Conservation (phyloP, 1,140 invertebrate species). For the Dryas iulia region DNA sequence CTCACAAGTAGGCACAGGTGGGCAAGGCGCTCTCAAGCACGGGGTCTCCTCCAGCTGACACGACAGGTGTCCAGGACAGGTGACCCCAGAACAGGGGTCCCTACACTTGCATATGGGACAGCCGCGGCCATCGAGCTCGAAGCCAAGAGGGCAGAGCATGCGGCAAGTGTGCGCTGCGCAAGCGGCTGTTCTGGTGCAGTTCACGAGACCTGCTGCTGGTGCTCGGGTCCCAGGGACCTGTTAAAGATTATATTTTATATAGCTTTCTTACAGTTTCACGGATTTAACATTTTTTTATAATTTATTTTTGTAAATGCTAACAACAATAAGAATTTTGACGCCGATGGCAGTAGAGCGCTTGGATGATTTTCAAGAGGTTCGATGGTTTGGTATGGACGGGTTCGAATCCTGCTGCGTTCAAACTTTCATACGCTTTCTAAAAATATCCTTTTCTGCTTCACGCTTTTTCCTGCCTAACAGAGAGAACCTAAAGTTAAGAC, state of each 20-base stretch:
- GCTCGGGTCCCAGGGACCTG: conserved; percentile 86
- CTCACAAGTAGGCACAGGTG: conserved; percentile 90
- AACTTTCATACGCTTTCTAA: too few relatives aligned
- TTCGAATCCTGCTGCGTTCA: too few relatives aligned
- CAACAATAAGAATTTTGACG: too few relatives aligned
- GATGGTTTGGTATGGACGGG: too few relatives aligned
- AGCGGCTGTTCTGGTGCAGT: conserved; percentile 85
- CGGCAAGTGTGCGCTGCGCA: conserved; percentile 90
- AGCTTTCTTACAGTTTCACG: too few relatives aligned
- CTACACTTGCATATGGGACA: conserved; percentile 90
- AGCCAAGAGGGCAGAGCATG: conserved; percentile 93
- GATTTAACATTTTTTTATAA: too few relatives aligned
- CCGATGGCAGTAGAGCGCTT: too few relatives aligned
- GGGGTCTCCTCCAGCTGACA: conserved; percentile 90
- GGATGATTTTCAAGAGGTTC: too few relatives aligned
- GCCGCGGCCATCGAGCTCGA: conserved; percentile 86
- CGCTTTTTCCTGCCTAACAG: too few relatives aligned
- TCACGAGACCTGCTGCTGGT: conserved; percentile 82
- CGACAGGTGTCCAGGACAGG: conserved; percentile 86
- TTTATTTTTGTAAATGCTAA: too few relatives aligned
- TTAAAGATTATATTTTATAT: not conserved
- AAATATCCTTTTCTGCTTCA: too few relatives aligned
- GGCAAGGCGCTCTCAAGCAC: conserved; percentile 88
- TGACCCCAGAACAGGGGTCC: conserved; percentile 88
- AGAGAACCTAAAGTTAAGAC: too few relatives aligned